Percentiles rank a stretch among this genome's conserved stretches.
These are phyloP conservation scores for Schizopygopsis malacanthus DNA, from an alignment of 2,797 vertebrate genomes.

Conservation along the genomic window DNA sequence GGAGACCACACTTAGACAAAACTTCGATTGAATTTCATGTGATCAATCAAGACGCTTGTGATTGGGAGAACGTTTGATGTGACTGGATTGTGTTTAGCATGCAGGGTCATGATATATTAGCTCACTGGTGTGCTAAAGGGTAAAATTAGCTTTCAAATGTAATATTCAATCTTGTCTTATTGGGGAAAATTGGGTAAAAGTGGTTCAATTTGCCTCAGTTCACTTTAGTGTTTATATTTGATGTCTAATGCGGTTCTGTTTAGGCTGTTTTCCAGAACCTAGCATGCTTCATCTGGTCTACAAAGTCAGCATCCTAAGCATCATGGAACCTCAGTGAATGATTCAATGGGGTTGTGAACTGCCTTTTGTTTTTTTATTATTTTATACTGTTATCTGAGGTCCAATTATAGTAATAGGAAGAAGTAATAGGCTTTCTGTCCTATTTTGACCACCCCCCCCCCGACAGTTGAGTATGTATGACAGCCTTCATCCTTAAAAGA, in stretches of 20 bases:
- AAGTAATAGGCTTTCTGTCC: too few relatives aligned
- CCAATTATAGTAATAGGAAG: too few relatives aligned
- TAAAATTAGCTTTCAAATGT: conserved; percentile 12
- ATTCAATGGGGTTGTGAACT: neutral
- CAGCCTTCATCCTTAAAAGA: too few relatives aligned
- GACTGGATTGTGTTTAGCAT: neutral
- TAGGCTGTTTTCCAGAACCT: neutral
- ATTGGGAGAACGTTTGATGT: neutral
- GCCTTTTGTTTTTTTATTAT: too few relatives aligned
- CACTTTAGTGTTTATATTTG: neutral
- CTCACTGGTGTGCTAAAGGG: neutral
- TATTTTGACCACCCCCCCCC: too few relatives aligned
- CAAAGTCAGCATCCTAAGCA: neutral
- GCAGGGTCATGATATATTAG: neutral
- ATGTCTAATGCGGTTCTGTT: neutral
- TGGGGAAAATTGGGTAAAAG: neutral
- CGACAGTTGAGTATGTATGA: too few relatives aligned
- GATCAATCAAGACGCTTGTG: neutral
- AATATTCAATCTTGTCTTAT: neutral
- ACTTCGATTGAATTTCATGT: conserved; percentile 20
- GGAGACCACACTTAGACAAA: neutral
- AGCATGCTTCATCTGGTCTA: neutral
- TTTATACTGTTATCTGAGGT: too few relatives aligned
- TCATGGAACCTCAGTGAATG: neutral
- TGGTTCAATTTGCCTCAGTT: neutral